These are phyloP conservation scores for Pseudonaja textilis DNA, from an alignment of 2,113 vertebrate species.

Conservation along the genomic window DNA sequence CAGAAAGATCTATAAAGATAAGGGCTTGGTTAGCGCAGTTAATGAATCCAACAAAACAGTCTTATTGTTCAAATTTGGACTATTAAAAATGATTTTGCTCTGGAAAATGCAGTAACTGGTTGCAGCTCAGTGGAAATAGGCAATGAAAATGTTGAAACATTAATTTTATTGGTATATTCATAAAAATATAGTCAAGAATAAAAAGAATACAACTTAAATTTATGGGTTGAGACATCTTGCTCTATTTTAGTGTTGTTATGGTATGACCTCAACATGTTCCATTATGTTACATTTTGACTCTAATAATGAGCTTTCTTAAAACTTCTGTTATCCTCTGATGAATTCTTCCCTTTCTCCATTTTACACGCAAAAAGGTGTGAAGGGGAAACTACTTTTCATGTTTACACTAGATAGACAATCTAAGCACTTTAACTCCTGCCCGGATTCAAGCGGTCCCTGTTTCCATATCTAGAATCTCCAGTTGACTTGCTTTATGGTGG, in stretches of 20 bases:
- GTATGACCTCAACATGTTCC: background rate
- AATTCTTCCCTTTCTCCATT: background rate
- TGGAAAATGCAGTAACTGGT: background rate
- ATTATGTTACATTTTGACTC: background rate
- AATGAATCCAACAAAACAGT: background rate
- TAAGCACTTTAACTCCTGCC: background rate
- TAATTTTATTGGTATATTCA: background rate
- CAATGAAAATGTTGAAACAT: background rate
- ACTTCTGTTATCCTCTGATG: background rate
- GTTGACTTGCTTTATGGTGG: background rate
- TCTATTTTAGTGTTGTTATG: background rate
- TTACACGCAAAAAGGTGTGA: background rate
- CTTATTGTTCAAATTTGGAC: background rate
- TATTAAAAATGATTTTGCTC: background rate
- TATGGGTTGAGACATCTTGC: background rate
- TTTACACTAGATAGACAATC: background rate
- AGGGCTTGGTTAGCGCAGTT: background rate
- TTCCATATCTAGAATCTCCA: background rate
- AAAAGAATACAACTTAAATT: background rate
- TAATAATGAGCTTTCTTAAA: background rate
- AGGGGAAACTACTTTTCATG: slow-evolving; percentile 50
- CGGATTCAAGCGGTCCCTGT: too few relatives aligned
- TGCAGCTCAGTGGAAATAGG: background rate
- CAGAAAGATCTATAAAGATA: background rate
- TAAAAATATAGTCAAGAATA: background rate